phyloP scores from a whole-genome alignment of 2,113 vertebrate species.

The Hoplias malabaricus region DNA sequence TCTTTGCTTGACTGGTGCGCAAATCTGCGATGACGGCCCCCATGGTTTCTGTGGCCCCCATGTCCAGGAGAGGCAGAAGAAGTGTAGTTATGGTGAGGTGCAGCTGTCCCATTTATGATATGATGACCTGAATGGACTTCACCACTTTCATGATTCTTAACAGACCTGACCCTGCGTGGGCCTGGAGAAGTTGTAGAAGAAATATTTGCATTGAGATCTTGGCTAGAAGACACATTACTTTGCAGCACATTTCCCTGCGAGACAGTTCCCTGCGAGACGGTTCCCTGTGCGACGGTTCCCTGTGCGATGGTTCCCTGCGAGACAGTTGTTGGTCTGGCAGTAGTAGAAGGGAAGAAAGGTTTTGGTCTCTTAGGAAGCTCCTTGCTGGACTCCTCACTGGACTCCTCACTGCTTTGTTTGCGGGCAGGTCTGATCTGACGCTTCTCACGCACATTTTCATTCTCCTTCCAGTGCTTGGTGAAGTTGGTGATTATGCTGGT shows the following conservation, averaged over 20 bases:
- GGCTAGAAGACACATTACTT: background rate
- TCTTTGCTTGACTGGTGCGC: no score
- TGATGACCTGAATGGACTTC: background rate
- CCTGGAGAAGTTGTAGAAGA: background rate
- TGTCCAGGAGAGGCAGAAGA: no score
- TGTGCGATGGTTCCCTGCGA: background rate
- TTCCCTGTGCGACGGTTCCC: background rate
- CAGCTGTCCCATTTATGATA: background rate
- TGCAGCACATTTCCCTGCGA: no score
- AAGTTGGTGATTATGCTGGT: constrained; percentile 24
- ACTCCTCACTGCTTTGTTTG: no score
- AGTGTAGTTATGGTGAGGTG: no score
- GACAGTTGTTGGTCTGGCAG: background rate
- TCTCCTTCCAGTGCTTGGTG: no score
- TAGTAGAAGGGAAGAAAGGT: background rate
- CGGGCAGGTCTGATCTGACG: no score
- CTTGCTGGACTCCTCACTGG: constrained; percentile 13
- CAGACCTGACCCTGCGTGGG: background rate
- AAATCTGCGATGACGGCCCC: no score
- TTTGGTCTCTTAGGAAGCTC: background rate
- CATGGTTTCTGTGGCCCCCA: no score
- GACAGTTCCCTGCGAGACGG: background rate
- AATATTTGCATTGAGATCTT: no score
- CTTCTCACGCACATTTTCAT: no score
- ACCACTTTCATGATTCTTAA: no score